phyloP scores from a whole-genome alignment of 2,797 vertebrate species.

The Hylomyscus alleni region DNA sequence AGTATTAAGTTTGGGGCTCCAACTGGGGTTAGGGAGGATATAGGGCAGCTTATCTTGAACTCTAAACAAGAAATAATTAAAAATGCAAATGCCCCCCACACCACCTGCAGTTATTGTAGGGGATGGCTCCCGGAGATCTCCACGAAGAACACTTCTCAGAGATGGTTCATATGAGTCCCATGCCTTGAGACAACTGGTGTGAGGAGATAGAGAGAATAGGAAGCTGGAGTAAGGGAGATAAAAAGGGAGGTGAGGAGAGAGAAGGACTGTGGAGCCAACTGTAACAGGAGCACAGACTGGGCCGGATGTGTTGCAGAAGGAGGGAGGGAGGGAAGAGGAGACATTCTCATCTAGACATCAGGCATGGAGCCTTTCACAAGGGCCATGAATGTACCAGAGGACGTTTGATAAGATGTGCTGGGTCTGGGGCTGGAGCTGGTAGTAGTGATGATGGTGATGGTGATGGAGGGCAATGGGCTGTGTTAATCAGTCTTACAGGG shows the following conservation, averaged over 20 bases:
- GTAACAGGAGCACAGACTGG: neutral
- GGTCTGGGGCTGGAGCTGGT: rapidly evolving
- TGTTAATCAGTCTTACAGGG: conserved; percentile 24
- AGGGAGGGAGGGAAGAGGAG: no score
- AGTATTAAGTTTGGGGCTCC: neutral
- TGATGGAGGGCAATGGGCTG: conserved; percentile 19
- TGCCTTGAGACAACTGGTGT: neutral
- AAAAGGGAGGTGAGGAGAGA: neutral
- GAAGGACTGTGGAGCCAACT: neutral
- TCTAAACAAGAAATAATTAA: neutral
- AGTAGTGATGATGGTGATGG: rapidly evolving
- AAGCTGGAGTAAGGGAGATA: neutral
- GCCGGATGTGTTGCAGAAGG: neutral
- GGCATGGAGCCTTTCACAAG: neutral
- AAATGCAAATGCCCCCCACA: neutral
- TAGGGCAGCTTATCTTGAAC: conserved; percentile 6
- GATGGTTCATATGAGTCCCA: neutral
- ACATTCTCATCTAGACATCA: neutral
- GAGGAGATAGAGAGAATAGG: neutral
- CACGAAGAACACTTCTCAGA: neutral
- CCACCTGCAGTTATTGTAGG: neutral
- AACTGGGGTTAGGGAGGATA: neutral
- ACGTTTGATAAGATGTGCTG: conserved; percentile 16
- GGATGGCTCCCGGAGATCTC: neutral
- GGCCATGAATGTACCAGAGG: neutral